phyloP scores from a whole-genome alignment of 2,888 invertebrate species.

The Agonopterix heracliana region DNA sequence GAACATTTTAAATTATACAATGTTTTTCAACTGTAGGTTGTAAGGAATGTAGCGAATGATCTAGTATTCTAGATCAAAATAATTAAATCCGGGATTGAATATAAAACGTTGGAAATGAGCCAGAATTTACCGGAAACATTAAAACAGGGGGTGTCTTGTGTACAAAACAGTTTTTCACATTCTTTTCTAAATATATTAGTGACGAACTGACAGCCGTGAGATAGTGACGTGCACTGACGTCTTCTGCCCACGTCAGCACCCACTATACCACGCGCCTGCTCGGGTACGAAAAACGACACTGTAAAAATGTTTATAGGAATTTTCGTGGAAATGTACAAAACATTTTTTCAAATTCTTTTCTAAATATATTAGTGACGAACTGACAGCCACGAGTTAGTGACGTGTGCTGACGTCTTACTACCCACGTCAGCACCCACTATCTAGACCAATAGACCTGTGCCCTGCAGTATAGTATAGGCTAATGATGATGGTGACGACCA shows the following conservation, averaged over 20 bases:
- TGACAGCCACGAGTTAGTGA: slow-evolving; percentile 32
- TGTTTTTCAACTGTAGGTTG: too few species aligned
- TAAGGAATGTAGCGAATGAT: too few species aligned
- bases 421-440: slow-evolving; percentile 46
- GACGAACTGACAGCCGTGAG: slow-evolving; percentile 38
- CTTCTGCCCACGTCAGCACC: slow-evolving; percentile 51
- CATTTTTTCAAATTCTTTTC: slow-evolving; percentile 59
- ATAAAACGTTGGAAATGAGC: slow-evolving; percentile 32
- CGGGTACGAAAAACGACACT: not conserved
- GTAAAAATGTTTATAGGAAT: too few species aligned
- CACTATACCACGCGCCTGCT: slow-evolving; percentile 53
- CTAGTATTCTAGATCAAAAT: too few species aligned
- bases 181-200: slow-evolving; percentile 66
- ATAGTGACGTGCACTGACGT: slow-evolving; percentile 57
- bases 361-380: slow-evolving; percentile 65
- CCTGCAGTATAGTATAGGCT: too few species aligned
- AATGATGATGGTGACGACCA: too few species aligned
- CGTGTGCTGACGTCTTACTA: slow-evolving; percentile 59
- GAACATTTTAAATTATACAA: too few species aligned
- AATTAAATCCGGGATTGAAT: too few species aligned
- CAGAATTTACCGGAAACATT: slow-evolving; percentile 56
- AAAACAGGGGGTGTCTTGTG: slow-evolving; percentile 32
- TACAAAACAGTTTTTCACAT: slow-evolving; percentile 50
- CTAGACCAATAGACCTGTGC: slow-evolving; percentile 35
- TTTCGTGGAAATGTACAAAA: slow-evolving; percentile 21